Conservation (phyloP, 2,797 vertebrate species). For the Poecilia picta region DNA sequence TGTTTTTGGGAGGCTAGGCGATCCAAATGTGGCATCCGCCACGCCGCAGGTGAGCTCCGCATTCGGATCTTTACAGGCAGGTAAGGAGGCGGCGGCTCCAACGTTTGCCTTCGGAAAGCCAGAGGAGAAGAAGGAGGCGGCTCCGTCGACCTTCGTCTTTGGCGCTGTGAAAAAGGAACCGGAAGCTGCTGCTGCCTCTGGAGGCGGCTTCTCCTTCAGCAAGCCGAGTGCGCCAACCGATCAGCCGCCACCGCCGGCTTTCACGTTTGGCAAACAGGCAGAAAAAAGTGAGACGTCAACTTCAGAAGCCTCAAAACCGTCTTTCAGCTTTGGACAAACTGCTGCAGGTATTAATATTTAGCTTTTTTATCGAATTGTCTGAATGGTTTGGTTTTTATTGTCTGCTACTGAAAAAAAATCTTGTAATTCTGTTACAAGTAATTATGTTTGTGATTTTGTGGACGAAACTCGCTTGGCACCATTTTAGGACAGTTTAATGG, state of each 20-base stretch:
- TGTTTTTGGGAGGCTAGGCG: constrained; percentile 67
- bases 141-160: constrained; percentile 77
- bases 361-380: not conserved
- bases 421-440: not conserved
- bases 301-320: constrained; percentile 69
- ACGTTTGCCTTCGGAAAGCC: constrained; percentile 85
- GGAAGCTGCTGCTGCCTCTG: constrained; percentile 64
- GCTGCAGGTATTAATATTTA: constrained; percentile 73
- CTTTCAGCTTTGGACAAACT: constrained; percentile 86
- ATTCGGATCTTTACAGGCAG: constrained; percentile 61
- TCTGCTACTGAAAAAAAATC: not conserved
- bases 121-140: constrained; percentile 84
- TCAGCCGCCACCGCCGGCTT: constrained; percentile 59
- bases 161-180: constrained; percentile 80
- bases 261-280: constrained; percentile 77
- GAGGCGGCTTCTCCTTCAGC: constrained; percentile 85
- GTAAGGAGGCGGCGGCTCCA: constrained; percentile 76
- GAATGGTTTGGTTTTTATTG: not conserved
- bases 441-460: not conserved
- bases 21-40: constrained; percentile 19
- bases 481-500: not conserved
- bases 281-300: constrained; percentile 72
- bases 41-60: constrained; percentile 61
- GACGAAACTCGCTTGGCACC: not conserved
- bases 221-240: constrained; percentile 84